These are phyloP conservation scores for Bombus impatiens DNA, from an alignment of 1,140 invertebrate species.

Conservation along the genomic window DNA sequence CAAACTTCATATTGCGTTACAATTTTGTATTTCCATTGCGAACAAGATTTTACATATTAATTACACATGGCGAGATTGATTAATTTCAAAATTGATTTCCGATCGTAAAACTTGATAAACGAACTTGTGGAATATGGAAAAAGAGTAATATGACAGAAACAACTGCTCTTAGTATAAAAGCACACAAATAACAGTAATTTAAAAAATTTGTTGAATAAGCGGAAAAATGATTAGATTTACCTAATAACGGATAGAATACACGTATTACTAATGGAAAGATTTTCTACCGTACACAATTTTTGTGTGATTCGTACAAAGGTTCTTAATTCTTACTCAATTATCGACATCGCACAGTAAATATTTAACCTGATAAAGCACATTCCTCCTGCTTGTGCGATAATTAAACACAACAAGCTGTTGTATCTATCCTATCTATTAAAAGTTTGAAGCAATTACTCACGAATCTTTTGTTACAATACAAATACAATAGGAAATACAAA, in stretches of 20 bases:
- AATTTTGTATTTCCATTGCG: neutral
- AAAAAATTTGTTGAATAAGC: too few relatives aligned
- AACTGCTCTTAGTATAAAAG: neutral
- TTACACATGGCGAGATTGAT: neutral
- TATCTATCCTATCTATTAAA: constrained; percentile 6
- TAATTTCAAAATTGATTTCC: neutral
- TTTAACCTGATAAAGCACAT: constrained; percentile 34
- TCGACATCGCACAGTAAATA: constrained; percentile 10
- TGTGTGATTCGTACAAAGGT: neutral
- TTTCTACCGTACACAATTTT: neutral
- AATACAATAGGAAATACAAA: neutral
- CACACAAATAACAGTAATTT: neutral
- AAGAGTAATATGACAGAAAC: neutral
- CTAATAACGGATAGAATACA: too few relatives aligned
- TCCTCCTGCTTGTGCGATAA: constrained; percentile 15
- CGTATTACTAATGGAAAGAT: neutral
- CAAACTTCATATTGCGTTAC: neutral
- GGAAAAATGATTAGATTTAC: neutral
- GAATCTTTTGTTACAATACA: neutral
- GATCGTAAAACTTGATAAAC: neutral
- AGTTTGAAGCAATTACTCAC: constrained; percentile 33
- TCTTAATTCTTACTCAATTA: constrained; percentile 28
- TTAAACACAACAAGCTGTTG: constrained; percentile 13
- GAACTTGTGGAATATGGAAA: too few relatives aligned
- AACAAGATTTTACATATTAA: neutral